Conservation (phyloP, 2,888 invertebrate species). For the Drosophila kokeensis region DNA sequence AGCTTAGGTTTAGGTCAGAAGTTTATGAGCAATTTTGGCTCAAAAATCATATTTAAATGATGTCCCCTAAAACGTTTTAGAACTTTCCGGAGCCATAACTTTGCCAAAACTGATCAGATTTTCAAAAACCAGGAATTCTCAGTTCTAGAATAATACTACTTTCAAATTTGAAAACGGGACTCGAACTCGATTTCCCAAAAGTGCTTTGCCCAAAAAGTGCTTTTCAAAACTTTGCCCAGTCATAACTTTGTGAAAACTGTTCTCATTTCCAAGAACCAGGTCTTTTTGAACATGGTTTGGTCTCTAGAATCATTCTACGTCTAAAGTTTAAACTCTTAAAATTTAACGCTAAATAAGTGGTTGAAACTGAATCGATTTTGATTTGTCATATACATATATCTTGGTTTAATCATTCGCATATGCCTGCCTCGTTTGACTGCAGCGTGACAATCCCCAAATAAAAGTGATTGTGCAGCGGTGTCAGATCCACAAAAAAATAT, state of each 20-base stretch:
- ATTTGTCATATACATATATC: not conserved
- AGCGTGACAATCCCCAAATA: slow-evolving; percentile 74
- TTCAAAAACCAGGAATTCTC: not conserved
- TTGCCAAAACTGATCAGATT: rapidly evolving
- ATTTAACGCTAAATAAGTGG: not conserved
- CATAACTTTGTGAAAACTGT: not conserved
- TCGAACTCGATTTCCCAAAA: not conserved
- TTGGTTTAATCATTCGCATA: slow-evolving; percentile 7
- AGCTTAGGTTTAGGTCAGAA: not conserved
- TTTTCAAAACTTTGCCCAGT: too few relatives aligned
- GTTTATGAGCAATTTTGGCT: not conserved
- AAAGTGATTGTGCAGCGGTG: slow-evolving; percentile 69
- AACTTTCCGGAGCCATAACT: not conserved
- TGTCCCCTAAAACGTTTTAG: not conserved
- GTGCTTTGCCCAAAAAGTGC: not conserved
- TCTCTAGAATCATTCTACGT: too few relatives aligned
- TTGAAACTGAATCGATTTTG: too few relatives aligned
- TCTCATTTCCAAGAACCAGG: not conserved
- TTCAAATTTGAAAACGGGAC: not conserved
- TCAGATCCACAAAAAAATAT: slow-evolving; percentile 51
- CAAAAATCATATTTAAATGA: not conserved
- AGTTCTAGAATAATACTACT: not conserved
- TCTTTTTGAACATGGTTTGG: too few relatives aligned
- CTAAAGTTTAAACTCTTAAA: too few relatives aligned
- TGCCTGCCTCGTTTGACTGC: slow-evolving; percentile 2